Evolutionary conservation across 2,797 vertebrate genomes (phyloP).

Genomic region (Microhierax caerulescens): DNA sequence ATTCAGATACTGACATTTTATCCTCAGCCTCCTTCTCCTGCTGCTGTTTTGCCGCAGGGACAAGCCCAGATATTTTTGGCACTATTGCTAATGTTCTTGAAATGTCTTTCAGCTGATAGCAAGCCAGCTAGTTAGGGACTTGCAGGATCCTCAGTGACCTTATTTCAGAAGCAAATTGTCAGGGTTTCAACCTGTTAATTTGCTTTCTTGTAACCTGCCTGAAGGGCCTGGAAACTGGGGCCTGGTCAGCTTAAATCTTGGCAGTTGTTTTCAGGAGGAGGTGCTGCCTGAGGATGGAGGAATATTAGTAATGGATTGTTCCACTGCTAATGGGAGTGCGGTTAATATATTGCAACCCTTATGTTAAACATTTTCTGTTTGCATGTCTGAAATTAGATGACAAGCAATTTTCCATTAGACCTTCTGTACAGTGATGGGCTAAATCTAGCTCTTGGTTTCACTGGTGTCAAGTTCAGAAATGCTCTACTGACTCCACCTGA

Average conservation of each 20-base stretch:
- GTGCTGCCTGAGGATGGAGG: neutral
- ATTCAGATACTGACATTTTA: neutral
- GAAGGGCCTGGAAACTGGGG: neutral
- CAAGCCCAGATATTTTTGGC: slow-evolving; percentile 37
- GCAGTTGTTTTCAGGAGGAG: neutral
- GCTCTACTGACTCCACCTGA: neutral
- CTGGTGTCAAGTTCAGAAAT: neutral
- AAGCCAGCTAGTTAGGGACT: neutral
- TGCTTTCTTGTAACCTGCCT: neutral
- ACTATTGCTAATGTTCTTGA: neutral
- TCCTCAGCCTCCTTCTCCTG: neutral
- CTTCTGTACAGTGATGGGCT: neutral
- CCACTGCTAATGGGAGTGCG: neutral
- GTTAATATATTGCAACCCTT: neutral
- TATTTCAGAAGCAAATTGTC: slow-evolving; percentile 17
- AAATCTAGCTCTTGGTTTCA: neutral
- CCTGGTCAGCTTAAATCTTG: neutral
- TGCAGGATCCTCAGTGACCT: slow-evolving; percentile 1
- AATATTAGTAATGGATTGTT: neutral
- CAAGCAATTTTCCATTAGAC: neutral
- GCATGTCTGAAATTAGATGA: neutral
- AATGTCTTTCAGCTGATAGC: slow-evolving; percentile 23
- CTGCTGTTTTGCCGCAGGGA: neutral
- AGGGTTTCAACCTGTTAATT: slow-evolving; percentile 25
- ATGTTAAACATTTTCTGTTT: neutral